phyloP scores from a whole-genome alignment of 2,888 invertebrate species.

The Dendrolimus pini region DNA sequence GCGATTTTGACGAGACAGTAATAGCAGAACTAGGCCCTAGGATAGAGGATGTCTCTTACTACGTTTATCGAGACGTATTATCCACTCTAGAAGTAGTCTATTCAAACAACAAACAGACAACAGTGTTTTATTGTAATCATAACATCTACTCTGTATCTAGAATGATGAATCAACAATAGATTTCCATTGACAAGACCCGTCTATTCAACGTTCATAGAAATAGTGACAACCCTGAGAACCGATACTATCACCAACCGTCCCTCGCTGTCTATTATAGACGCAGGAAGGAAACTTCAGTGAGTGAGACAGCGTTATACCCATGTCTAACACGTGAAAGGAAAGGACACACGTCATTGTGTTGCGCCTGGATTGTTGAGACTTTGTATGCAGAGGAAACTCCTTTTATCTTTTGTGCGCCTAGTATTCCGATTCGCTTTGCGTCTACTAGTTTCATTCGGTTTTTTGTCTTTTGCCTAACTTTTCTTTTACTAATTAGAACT shows the following conservation, averaged over 20 bases:
- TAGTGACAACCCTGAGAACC: slow-evolving; percentile 43
- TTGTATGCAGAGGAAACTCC: slow-evolving; percentile 59
- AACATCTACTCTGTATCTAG: background rate
- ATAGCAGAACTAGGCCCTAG: too few species aligned
- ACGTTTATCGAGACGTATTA: too few species aligned
- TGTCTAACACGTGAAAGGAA: slow-evolving; percentile 53
- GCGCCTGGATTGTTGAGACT: slow-evolving; percentile 57
- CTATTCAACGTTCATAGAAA: slow-evolving; percentile 41
- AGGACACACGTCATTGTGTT: slow-evolving; percentile 58
- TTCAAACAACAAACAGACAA: background rate
- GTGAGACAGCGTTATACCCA: slow-evolving; percentile 57
- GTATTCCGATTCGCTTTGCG: slow-evolving; percentile 28
- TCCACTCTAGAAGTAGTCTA: too few species aligned
- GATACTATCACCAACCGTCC: slow-evolving; percentile 50
- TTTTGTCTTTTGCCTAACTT: slow-evolving; percentile 17
- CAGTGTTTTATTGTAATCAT: background rate
- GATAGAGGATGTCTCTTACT: too few species aligned
- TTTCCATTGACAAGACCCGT: slow-evolving; percentile 33
- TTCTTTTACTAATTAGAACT: slow-evolving; percentile 12
- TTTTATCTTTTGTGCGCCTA: slow-evolving; percentile 41
- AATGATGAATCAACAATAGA: slow-evolving; percentile 21
- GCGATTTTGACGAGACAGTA: too few species aligned
- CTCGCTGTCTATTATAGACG: slow-evolving; percentile 47
- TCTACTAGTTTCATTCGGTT: slow-evolving; percentile 15
- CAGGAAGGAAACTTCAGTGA: slow-evolving; percentile 65